Base-by-base conservation (phyloP, 1,140 invertebrate species). In the Melanaphis sacchari region DNA sequence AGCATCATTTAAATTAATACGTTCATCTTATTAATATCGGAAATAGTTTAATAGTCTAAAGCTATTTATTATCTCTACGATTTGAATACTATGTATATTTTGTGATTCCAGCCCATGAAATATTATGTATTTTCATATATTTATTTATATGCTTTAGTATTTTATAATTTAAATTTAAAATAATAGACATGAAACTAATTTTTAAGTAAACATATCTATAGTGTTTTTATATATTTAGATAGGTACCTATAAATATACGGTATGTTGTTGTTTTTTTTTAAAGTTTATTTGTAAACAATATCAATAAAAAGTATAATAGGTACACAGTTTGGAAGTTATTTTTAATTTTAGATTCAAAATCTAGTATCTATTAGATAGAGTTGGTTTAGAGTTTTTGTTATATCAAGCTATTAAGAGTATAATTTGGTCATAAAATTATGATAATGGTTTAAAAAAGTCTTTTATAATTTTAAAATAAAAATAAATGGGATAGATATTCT, bases 381-480 rank as follows among this genome's bases (percentile, higher is more conserved):
- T 87, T 41, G 5, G 40, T 66, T 31, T 66, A 66, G 31, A 66
- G 59, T 43, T 43, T 31, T 87, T 31, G 84, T 87, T 43, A 43
- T 26, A 26, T 24, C 8, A 41, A 6, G 3, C 26, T 41, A 87
- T 87, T 43, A 38, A 87, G 26, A 15, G 84, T 87, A 87, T 87
- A 87, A 87, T 87, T 46, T 43, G n/a, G 43, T 43, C 84, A 26
- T 87, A 41, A 41, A 87, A 87, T 87, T 87, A 87, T 87, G 41
- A 31, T 87, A 43, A 87, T 31, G 31, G 41, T 43, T 31, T 43
- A 21, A 26, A 43, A 43, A 87, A 87, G 84, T 87, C 11, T 31
- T 31, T 31, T 43, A 43, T 87, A 87, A 41, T 87, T 87, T 43
- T 41, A 87, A 87, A 87, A 87, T 87, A 87, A 87, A 87, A 87